A percentile compares a stretch with the other conserved stretches of the same genome.
These are phyloP conservation scores for Prinia subflava DNA, from an alignment of 2,113 vertebrate genomes.

Conservation along the genomic window DNA sequence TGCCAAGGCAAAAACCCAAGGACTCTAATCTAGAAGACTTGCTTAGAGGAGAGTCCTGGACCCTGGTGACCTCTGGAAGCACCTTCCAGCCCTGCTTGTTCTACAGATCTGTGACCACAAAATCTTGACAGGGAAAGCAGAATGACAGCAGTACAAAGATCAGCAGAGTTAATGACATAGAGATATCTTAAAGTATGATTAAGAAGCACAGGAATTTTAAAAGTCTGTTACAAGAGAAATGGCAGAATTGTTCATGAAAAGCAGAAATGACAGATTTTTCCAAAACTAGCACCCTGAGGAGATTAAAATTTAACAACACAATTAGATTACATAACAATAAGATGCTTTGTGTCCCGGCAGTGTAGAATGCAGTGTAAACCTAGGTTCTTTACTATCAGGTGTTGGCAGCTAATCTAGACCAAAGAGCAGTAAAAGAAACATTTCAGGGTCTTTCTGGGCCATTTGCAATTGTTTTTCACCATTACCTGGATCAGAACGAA, in stretches of 20 bases:
- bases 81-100: not conserved
- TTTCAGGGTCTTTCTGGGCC: not conserved
- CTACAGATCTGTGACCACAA: not conserved
- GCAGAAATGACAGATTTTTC: not conserved
- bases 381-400: not conserved
- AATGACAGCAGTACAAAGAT: not conserved
- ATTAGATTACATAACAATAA: not conserved
- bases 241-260: not conserved
- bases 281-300: not conserved
- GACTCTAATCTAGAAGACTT: not conserved
- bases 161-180: not conserved
- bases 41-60: not conserved
- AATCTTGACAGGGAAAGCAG: not conserved
- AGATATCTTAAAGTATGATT: not conserved
- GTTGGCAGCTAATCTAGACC: not conserved
- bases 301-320: not conserved
- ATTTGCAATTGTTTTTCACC: not conserved
- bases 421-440: not conserved
- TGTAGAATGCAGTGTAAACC: not conserved
- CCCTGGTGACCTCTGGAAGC: not conserved
- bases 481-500: not conserved
- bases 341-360: not conserved
- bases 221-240: not conserved
- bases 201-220: not conserved
- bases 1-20: not conserved